phyloP scores from a whole-genome alignment of 2,797 vertebrate species.

The Holocentrus rufus region DNA sequence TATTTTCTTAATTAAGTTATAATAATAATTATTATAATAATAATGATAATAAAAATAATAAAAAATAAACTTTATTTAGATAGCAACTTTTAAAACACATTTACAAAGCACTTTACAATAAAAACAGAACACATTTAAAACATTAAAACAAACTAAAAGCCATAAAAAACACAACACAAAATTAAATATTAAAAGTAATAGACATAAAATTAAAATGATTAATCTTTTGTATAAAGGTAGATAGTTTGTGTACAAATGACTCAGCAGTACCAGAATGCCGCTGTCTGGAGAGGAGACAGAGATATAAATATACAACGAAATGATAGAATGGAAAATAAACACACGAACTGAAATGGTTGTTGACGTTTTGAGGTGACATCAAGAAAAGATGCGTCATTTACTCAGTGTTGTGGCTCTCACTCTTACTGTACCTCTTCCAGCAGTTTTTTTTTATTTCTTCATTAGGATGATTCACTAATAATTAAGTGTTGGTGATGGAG shows the following conservation, averaged over 20 bases:
- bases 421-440: neutral
- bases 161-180: too few relatives aligned
- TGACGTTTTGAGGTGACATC: neutral
- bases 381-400: neutral
- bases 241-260: neutral
- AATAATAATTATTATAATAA: too few relatives aligned
- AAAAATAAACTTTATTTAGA: too few relatives aligned
- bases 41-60: too few relatives aligned
- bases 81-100: too few relatives aligned
- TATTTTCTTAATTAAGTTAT: neutral
- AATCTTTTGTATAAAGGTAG: neutral
- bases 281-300: neutral
- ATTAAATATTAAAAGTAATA: too few relatives aligned
- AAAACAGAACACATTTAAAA: too few relatives aligned
- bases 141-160: too few relatives aligned
- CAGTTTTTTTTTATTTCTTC: neutral
- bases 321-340: neutral
- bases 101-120: too few relatives aligned
- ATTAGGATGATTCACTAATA: neutral
- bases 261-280: neutral
- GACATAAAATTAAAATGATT: too few relatives aligned
- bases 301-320: neutral
- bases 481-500: neutral
- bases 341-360: too few relatives aligned
- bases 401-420: neutral